Evolutionary conservation across 1,140 invertebrate species (phyloP), one percentile per base, ranked within the genome.

Genomic region (Helicoverpa zea): DNA sequence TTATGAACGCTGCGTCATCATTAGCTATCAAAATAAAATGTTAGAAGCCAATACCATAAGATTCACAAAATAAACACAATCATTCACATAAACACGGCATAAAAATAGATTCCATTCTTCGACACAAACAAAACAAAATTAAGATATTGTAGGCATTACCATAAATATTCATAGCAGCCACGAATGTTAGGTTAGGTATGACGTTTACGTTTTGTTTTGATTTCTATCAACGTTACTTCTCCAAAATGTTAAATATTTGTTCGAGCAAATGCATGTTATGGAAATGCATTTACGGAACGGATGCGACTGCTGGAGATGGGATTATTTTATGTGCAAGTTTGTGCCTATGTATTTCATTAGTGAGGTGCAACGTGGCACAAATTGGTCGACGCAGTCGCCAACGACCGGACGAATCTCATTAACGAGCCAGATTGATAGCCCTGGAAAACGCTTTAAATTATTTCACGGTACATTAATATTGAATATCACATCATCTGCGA

Each of bases 381-480:
- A 94, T 93, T 94, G 89, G 87, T 89, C 84, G 88, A 88, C 86
- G 89, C 89, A 88, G 86, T 89, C 88, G 86, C 88, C 84, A 86
- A 81, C 82, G 63, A 81, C 88, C 87, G 88, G 83, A 82, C 85
- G 88, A 91, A 94, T 92, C 90, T 94, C 93, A 93, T 93, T 93
- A 94, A 91, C 88, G 56, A 86, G 35, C 88, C 85, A 88, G 90
- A 93, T 92, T 93, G 90, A 93, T 93, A 90, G 91, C 88, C 90
- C 86, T 89, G 89, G 91, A 92, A 92, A 94, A 92, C 88, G 91
- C 85, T 93, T 89, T 84, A 90, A 93, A 93, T 91, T 92, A 92
- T 94, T 93, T 93, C 81, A 90, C 88, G 90, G 86, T 90, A 90
- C 90, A 93, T 93, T 91, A 88, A 91, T 93, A 92, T 91, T 93